Base-by-base conservation (phyloP, 2,797 vertebrate species). In the Eleutherodactylus coqui region DNA sequence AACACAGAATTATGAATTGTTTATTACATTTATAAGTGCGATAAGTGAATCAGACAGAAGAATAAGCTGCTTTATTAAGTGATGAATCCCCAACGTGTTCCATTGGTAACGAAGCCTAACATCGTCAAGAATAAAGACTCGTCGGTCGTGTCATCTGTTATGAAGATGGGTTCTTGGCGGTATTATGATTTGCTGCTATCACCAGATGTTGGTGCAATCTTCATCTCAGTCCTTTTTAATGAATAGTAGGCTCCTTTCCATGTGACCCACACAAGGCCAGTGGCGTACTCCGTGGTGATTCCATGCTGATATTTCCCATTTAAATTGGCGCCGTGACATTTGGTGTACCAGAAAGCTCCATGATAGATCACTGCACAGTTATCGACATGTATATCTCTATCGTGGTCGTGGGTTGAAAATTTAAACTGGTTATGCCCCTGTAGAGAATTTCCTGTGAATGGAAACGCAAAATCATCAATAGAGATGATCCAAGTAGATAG, bases 261-360 rank as follows among this genome's bases (percentile, higher is more conserved):
- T 0, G 32, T 5, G 8, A 1, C 4, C 83, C 83, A 84, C 24
- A 69, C 75, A 16, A 84, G 4, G 4, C 83, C 83, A 2, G 75
- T 67, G 29, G 83, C 83, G 11, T 84, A 77, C 83, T 84, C 60
- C 7, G 7, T 19, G 19, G 75, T 77, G 24, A 6, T 11, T 5
- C 75, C 75, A 17, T 29, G 24, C 21, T 27, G 73, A 41, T 84
- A 84, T 67, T 69, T 78, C 21, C 75, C 75, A 49, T 77, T 84
- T 1, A 84, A 75, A 38, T 84, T 77, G 58, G 51, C 45, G 32
- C 45, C 75, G 38, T 77, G 75, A 24, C 73, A 78, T 0, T 41
- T 27, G 29, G n/a, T 38, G 21, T 77, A 84, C 83, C 83, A 77
- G 16, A 84, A n/a, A n/a, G n/a, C n/a, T n/a, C n/a, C n/a, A n/a